Base-by-base conservation (phyloP, 2,888 invertebrate species). In the Mythimna albipuncta region DNA sequence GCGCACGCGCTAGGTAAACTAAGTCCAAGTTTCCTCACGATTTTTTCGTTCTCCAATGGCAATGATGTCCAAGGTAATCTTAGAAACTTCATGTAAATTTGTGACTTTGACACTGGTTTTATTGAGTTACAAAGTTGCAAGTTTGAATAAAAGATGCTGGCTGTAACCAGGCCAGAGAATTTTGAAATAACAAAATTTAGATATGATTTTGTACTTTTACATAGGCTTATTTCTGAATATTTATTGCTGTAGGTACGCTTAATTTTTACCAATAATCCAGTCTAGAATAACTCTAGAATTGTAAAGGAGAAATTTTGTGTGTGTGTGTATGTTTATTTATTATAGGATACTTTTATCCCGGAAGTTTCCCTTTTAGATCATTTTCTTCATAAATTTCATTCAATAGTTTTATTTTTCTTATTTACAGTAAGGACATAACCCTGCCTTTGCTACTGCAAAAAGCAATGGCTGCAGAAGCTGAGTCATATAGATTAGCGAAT, bases 391-490 rank as follows among this genome's bases (percentile, higher is more conserved):
- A 6, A 47, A 2, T 6, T 47, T 16, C 16, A 16, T 19, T 47
- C 6, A 47, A 47, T 47, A 6, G 26, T 47, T 47, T 47, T 16
- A 47, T 71, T 72, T 50, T 62, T 41, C 35, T 75, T 16, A 6
- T 41, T 67, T 32, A 47, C 75, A 94, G 93, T 11, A 94, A 93
- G 82, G 91, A 93, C 50, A 91, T 94, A 79, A 83, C 87, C 44
- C 80, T 94, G 11, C 94, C 94, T 0, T 55, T 89, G 44, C 97
- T 97, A 87, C 89, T 97, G 68, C 97, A 97, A 87, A 94, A 97
- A 78, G 97, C 97, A 61, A 97, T 97, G 97, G 97, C 97, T 7
- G 96, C 97, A 32, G 97, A 97, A 92, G 97, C 97, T 21, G 97
- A 97, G 87, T 97, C 97, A 2, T 93, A 96, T 6, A 93, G 97